Conservation (phyloP, 2,797 vertebrate genomes). For the Helicolenus hilgendorfi region DNA sequence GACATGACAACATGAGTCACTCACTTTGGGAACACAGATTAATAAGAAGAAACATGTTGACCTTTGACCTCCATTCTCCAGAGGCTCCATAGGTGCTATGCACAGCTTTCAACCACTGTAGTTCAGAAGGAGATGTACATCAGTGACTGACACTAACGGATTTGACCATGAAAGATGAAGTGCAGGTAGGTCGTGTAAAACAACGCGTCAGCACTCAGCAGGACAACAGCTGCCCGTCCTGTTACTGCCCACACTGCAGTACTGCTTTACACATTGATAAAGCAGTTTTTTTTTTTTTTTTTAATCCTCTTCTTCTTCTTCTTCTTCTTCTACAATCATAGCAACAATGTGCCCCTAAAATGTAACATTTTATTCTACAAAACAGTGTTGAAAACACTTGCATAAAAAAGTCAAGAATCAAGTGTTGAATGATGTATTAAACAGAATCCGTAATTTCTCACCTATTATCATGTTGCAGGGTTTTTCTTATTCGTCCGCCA, state of each 20-base stretch:
- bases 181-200: slow-evolving; percentile 14
- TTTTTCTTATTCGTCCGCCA: not conserved
- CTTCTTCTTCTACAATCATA: not conserved
- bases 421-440: not conserved
- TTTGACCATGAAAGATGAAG: slow-evolving; percentile 21
- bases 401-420: not conserved
- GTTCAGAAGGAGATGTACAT: slow-evolving; percentile 3
- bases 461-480: not conserved
- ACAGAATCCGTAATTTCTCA: not conserved
- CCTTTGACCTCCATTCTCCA: slow-evolving; percentile 15
- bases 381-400: not conserved
- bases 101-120: not conserved
- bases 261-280: not conserved
- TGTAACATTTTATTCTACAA: not conserved
- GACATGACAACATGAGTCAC: slow-evolving; percentile 12
- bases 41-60: slow-evolving; percentile 29
- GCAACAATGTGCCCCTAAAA: not conserved
- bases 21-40: slow-evolving; percentile 26
- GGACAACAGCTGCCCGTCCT: slow-evolving; percentile 20
- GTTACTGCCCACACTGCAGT: not conserved
- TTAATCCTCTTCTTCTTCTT: no score
- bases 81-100: not conserved
- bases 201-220: slow-evolving; percentile 23
- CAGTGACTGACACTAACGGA: not conserved
- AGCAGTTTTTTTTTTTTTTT: not conserved